Conservation (phyloP, 2,113 vertebrate genomes). For the Puma concolor region DNA sequence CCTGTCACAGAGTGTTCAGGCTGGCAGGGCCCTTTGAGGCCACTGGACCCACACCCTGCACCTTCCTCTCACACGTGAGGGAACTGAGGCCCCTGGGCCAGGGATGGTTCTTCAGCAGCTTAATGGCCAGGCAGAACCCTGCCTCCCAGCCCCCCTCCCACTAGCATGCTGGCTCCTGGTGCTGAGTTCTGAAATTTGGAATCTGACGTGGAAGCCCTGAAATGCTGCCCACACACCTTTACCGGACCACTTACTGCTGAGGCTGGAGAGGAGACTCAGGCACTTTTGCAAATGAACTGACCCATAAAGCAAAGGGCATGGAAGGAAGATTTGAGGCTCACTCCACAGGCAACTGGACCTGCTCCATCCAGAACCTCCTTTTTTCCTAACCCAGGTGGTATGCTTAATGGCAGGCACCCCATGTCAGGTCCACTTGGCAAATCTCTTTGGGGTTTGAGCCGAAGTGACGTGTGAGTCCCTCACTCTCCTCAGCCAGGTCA, state of each 20-base stretch:
- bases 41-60: neutral
- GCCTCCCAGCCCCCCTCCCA: neutral
- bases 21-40: neutral
- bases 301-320: neutral
- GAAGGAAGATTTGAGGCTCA: neutral
- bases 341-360: neutral
- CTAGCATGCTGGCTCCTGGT: neutral
- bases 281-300: slow-evolving; percentile 6
- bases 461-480: neutral
- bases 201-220: neutral
- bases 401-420: neutral
- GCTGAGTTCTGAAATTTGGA: slow-evolving; percentile 34
- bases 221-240: neutral
- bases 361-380: neutral
- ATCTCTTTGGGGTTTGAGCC: slow-evolving; percentile 27
- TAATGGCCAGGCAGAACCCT: neutral
- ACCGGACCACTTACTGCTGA: neutral
- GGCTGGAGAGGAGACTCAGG: neutral
- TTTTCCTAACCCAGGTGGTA: neutral
- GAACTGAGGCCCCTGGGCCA: neutral
- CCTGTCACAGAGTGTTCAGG: slow-evolving; percentile 17
- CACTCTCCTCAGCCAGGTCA: neutral
- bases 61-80: neutral
- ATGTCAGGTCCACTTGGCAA: neutral
- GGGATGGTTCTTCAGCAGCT: neutral